Evolutionary conservation across 2,888 invertebrate genomes (phyloP), one percentile per base, ranked within the genome.

Genomic region (Ametastegia equiseti): DNA sequence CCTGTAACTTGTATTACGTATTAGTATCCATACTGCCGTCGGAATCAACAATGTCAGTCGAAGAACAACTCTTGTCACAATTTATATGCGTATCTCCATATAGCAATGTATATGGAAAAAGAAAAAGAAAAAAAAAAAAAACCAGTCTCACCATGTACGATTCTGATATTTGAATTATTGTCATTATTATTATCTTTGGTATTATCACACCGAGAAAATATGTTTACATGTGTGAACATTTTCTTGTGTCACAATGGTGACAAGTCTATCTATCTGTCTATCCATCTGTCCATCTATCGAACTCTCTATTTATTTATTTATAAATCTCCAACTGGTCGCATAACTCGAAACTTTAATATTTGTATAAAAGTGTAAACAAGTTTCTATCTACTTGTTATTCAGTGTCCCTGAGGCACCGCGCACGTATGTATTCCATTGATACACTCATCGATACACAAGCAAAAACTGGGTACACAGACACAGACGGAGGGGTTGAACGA

Each of bases 311-410:
- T 19, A 75, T 75, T 54, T 23, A 36, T 36, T 54, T 33, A 75
- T 54, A n/a, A 33, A 50, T 45, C 33, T 54, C 33, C 54, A 54
- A 75, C 75, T 75, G 50, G 54, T 36, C 54, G 19, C 19, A 54
- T 54, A 19, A 54, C 54, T 54, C 15, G 6, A 19, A 75, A 75
- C 13, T 75, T 54, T 50, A 54, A 75, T 33, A 36, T 75, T 75
- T 50, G 30, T 75, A 54, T 75, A 54, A 75, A 75, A 75, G 36
- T 75, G 54, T 75, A 54, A 75, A 75, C 75, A 75, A 75, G 75
- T 75, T 75, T 54, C 75, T 75, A 75, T 30, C 75, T 75, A 75
- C 75, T 75, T 75, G 54, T 54, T 75, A 75, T 75, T 75, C 75
- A 75, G 75, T 75, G 75, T 75, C 75, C 75, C 75, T 75, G 75